phyloP scores from a whole-genome alignment of 1,140 invertebrate species.

The Lordiphosa clarofinis region DNA sequence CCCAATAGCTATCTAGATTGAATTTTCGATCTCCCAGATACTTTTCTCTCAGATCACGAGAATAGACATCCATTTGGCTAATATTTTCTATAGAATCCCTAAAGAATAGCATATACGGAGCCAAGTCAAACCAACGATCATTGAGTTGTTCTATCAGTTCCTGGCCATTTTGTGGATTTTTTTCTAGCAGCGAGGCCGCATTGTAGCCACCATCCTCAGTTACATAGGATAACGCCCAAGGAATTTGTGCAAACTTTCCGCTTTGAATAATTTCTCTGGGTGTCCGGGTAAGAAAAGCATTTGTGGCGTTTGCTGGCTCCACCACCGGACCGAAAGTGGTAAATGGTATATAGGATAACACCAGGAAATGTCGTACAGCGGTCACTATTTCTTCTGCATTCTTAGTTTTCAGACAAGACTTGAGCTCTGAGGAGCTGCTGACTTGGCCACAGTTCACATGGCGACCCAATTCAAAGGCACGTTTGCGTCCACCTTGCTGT shows the following conservation, averaged over 20 bases:
- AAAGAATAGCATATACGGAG: slow-evolving; percentile 47
- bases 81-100: slow-evolving; percentile 26
- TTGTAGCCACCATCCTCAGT: slow-evolving; percentile 82
- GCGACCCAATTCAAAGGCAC: slow-evolving; percentile 81
- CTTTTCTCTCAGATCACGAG: slow-evolving; percentile 22
- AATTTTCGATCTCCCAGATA: slow-evolving; percentile 46
- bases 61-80: slow-evolving; percentile 39
- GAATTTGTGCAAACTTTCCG: slow-evolving; percentile 80
- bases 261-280: slow-evolving; percentile 80
- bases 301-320: slow-evolving; percentile 59
- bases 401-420: slow-evolving; percentile 82
- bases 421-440: slow-evolving; percentile 72
- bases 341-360: slow-evolving; percentile 82
- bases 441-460: slow-evolving; percentile 81
- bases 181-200: slow-evolving; percentile 61
- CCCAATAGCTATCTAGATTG: slow-evolving; percentile 33
- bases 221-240: slow-evolving; percentile 81
- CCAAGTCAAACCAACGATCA: slow-evolving; percentile 49
- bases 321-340: slow-evolving; percentile 82
- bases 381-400: slow-evolving; percentile 67
- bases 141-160: slow-evolving; percentile 30
- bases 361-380: slow-evolving; percentile 41
- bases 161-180: slow-evolving; percentile 1
- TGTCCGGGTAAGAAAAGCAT: slow-evolving; percentile 80
- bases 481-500: slow-evolving; percentile 81